Evolutionary conservation across 2,888 invertebrate species (phyloP), one percentile per base, ranked within the genome.

Genomic region (Alentia gelatinosa): DNA sequence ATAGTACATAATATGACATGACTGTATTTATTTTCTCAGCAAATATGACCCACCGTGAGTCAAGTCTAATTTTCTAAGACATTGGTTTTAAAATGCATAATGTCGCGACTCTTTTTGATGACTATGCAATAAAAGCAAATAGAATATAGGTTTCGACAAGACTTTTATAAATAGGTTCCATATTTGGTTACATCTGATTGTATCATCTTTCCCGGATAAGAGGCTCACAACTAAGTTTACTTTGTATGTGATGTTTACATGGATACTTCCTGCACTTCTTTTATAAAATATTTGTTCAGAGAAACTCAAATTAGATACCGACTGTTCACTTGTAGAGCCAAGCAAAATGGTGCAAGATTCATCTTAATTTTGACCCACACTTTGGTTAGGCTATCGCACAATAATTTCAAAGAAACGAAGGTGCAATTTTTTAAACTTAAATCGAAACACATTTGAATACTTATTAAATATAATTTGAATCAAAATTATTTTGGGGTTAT

Each of bases 1-100:
- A 79, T 79, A 79, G 79, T 79, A 39, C 23, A 79, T 79, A 79
- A 35, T 79, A 79, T 39, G 15, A 26, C 9, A 12, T 39, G n/a
- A 39, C 15, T 79, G 35, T 79, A 79, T 79, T 79, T 79, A 79
- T 79, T 35, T 79, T 63, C n/a, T 63, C 63, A 5, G n/a, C 26
- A 19, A n/a, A 26, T n/a, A 15, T 63, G 63, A n/a, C n/a, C n/a
- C n/a, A 56, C 56, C 56, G 1, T 3, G n/a, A 56, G 56, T n/a
- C n/a, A n/a, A n/a, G n/a, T n/a, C n/a, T n/a, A n/a, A n/a, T n/a
- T n/a, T n/a, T n/a, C n/a, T n/a, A n/a, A n/a, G n/a, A n/a, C n/a
- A n/a, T n/a, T n/a, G n/a, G n/a, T n/a, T n/a, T n/a, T n/a, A n/a
- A n/a, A n/a, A n/a, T n/a, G n/a, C n/a, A n/a, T n/a, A n/a, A n/a